Conservation (phyloP, 2,888 invertebrate genomes). For the Drosophila pseudotalamancana region DNA sequence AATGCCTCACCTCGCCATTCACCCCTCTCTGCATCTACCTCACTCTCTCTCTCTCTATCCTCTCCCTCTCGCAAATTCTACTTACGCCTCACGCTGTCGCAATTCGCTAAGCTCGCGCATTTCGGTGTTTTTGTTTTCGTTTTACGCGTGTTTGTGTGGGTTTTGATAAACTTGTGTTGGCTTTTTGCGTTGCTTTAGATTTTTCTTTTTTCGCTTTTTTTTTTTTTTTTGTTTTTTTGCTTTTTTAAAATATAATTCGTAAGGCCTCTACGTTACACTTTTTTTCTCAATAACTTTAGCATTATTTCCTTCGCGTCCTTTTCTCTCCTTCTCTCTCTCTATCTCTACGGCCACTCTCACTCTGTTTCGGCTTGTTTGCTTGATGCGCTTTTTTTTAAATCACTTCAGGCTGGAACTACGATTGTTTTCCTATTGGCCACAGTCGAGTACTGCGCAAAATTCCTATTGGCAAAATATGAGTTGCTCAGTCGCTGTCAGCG, state of each 20-base stretch:
- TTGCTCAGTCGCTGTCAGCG: conserved; percentile 17
- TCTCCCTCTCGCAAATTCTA: conserved; percentile 20
- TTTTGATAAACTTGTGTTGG: conserved; percentile 22
- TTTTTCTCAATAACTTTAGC: conserved; percentile 43
- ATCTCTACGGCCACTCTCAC: neutral
- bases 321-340: neutral
- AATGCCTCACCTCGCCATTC: neutral
- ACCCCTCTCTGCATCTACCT: too few species aligned
- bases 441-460: conserved; percentile 51
- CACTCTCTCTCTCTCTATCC: neutral
- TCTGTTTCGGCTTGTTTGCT: neutral
- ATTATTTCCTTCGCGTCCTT: conserved; percentile 15
- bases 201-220: conserved; percentile 2
- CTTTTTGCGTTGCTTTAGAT: conserved; percentile 11
- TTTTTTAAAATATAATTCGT: conserved; percentile 5
- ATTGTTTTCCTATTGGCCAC: conserved; percentile 50
- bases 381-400: conserved; percentile 9
- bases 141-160: conserved; percentile 22
- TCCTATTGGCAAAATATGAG: conserved; percentile 53
- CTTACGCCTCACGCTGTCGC: conserved; percentile 47
- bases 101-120: conserved; percentile 51
- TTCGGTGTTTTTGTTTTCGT: conserved; percentile 25
- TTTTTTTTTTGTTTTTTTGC: conserved; percentile 1
- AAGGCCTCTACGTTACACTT: conserved; percentile 55
- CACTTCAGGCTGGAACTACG: conserved; percentile 32